Conservation (phyloP, 2,888 invertebrate species). For the Limnephilus lunatus region DNA sequence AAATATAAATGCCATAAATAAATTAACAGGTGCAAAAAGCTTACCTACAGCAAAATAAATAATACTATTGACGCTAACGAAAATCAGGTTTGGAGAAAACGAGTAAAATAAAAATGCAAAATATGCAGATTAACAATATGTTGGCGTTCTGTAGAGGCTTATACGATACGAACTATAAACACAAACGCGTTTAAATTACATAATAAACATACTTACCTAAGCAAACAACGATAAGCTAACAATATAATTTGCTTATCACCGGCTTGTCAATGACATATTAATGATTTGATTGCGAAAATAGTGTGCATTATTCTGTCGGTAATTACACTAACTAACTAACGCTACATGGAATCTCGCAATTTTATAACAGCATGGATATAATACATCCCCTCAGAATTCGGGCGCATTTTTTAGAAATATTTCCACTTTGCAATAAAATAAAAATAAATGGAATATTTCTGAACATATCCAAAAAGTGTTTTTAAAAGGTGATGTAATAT, state of each 20-base stretch:
- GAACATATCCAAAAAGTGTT: too few relatives aligned
- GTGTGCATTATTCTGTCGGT: not conserved
- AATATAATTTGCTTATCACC: not conserved
- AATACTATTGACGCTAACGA: not conserved
- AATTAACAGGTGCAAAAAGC: not conserved
- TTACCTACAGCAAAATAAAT: not conserved
- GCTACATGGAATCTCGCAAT: not conserved
- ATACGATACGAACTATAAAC: not conserved
- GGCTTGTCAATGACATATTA: not conserved
- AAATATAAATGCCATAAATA: not conserved
- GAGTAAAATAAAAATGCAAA: conserved; percentile 2
- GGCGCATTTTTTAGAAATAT: too few relatives aligned
- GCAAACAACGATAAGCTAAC: not conserved
- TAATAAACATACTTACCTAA: not conserved
- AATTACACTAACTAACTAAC: not conserved
- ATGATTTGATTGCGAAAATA: not conserved
- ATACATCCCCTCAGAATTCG: too few relatives aligned
- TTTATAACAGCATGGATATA: not conserved
- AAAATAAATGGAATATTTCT: too few relatives aligned
- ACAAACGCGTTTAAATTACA: not conserved
- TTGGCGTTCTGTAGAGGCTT: not conserved
- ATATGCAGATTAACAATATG: not conserved
- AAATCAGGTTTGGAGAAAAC: not conserved
- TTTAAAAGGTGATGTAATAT: too few relatives aligned
- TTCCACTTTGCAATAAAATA: too few relatives aligned